A percentile compares a stretch with the other conserved stretches of the same genome.
Evolutionary conservation across 1,140 invertebrate species (phyloP).

Genomic region (Musca domestica): DNA sequence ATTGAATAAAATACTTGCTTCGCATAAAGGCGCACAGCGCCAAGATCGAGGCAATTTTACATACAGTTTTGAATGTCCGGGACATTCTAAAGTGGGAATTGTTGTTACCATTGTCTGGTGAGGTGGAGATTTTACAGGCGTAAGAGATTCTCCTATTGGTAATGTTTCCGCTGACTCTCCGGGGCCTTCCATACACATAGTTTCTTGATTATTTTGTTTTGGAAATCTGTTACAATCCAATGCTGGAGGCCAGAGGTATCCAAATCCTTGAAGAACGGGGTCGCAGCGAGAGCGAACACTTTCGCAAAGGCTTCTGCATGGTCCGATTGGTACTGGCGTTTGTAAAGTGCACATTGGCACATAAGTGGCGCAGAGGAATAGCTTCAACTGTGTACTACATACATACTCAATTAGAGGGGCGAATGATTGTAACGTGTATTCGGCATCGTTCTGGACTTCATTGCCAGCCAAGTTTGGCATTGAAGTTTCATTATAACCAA

Average conservation of each 20-base stretch:
- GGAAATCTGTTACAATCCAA: conserved; percentile 89
- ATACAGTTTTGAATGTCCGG: conserved; percentile 59
- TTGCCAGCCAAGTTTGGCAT: conserved; percentile 91
- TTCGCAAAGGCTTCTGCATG: conserved; percentile 85
- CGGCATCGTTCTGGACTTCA: conserved; percentile 80
- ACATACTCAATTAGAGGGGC: conserved; percentile 89
- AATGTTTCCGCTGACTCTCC: conserved; percentile 56
- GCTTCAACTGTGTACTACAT: conserved; percentile 82
- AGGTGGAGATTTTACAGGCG: neutral
- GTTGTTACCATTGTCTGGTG: neutral
- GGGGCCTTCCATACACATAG: conserved; percentile 92
- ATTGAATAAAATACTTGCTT: conserved; percentile 74
- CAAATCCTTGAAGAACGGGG: conserved; percentile 84
- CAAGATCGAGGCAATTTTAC: conserved; percentile 73
- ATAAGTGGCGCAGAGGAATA: conserved; percentile 93
- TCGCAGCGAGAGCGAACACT: conserved; percentile 80
- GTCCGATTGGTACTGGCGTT: conserved; percentile 88
- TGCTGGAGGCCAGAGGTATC: conserved; percentile 86
- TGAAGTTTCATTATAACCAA: conserved; percentile 87
- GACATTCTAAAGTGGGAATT: conserved; percentile 39
- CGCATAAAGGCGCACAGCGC: conserved; percentile 74
- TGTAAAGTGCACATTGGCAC: conserved; percentile 97
- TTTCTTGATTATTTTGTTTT: conserved; percentile 80
- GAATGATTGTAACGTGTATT: conserved; percentile 82
- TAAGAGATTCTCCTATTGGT: neutral